Conservation (phyloP, 2,113 vertebrate species). For the Boulengerochromis microlepis region DNA sequence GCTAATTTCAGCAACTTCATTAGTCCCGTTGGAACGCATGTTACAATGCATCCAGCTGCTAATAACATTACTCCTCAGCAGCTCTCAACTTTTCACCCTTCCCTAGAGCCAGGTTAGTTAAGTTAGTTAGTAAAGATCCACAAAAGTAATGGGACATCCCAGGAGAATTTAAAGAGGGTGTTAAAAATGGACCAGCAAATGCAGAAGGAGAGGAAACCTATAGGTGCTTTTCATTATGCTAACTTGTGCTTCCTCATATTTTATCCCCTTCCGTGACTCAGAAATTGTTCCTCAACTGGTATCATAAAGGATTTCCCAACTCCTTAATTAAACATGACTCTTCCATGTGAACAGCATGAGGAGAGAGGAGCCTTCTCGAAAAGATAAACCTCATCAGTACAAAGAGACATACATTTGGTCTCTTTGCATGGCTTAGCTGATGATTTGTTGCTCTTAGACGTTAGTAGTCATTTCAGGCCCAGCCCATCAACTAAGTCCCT, state of each 20-base stretch:
- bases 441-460: not conserved
- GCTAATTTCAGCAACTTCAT: not conserved
- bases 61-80: not conserved
- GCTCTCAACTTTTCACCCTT: not conserved
- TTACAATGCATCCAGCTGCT: not conserved
- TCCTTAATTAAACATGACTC: not conserved
- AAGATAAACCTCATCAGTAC: not conserved
- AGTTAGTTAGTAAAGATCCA: not conserved
- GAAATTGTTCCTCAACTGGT: not conserved
- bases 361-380: not conserved
- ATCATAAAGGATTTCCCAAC: not conserved
- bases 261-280: accelerated
- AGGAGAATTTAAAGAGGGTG: not conserved
- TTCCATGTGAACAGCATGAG: not conserved
- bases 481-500: not conserved
- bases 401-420: not conserved
- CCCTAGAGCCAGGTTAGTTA: not conserved
- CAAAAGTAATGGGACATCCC: not conserved
- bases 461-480: not conserved
- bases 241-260: not conserved
- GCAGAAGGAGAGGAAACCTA: not conserved
- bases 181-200: not conserved
- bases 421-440: not conserved
- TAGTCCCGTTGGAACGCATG: not conserved
- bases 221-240: not conserved